Percentiles rank a stretch among this genome's conserved stretches.
Evolutionary conservation across 2,113 vertebrate species (phyloP).

Genomic region (Cariama cristata): DNA sequence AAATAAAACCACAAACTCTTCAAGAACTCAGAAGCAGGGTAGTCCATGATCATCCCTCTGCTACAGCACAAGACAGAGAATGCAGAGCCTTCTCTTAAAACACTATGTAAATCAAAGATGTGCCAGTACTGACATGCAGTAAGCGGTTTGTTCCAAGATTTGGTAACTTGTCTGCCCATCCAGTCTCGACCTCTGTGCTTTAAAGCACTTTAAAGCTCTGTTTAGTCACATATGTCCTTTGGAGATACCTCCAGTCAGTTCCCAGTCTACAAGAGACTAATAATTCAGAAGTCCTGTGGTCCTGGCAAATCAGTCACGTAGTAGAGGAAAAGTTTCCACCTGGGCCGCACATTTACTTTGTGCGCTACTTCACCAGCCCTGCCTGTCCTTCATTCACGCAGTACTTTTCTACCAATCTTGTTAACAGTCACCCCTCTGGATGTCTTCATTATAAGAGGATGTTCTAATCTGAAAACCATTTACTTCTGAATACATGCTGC

Average conservation of each 20-base stretch:
- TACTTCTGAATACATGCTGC: background rate
- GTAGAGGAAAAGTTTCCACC: background rate
- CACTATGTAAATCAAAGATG: background rate
- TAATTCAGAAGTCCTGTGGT: background rate
- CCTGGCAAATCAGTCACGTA: background rate
- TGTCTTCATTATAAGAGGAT: conserved; percentile 3
- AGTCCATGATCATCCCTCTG: background rate
- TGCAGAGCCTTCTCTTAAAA: background rate
- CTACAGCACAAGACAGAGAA: background rate
- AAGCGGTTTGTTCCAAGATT: background rate
- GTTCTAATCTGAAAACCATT: conserved; percentile 54
- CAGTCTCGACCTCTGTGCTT: background rate
- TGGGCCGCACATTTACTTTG: background rate
- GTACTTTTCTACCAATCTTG: background rate
- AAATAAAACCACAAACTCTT: background rate
- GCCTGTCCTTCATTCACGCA: background rate
- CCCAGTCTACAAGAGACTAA: background rate
- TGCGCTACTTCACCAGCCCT: background rate
- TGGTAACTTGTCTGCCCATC: background rate
- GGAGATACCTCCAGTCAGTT: background rate
- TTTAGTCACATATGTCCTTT: background rate
- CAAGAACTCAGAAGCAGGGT: background rate
- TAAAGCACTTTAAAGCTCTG: background rate
- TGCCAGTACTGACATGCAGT: background rate
- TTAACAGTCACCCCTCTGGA: background rate